Percentiles rank a stretch among this genome's conserved stretches.
Conservation (phyloP, 2,113 vertebrate species). For the Rhinichthys klamathensis region DNA sequence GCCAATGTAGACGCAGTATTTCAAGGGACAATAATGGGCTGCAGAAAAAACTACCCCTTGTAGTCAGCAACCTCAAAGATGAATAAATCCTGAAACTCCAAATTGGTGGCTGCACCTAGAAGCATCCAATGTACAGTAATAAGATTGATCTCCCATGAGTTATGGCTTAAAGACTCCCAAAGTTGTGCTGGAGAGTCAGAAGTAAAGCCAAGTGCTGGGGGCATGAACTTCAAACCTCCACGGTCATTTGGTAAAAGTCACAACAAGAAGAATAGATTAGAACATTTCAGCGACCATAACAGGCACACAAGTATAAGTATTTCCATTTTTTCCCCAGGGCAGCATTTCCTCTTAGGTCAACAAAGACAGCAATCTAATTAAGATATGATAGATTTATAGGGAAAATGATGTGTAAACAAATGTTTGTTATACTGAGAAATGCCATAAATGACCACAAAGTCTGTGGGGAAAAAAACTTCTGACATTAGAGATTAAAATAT, state of each 20-base stretch:
- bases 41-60: slow-evolving; percentile 18
- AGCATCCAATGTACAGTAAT: slow-evolving; percentile 46
- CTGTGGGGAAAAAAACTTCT: background rate
- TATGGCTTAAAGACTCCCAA: slow-evolving; percentile 47
- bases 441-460: background rate
- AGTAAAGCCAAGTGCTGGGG: background rate
- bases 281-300: slow-evolving; percentile 28
- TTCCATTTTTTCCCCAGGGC: background rate
- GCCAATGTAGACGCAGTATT: slow-evolving; percentile 42
- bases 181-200: slow-evolving; percentile 50
- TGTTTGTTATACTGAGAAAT: background rate
- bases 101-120: slow-evolving; percentile 48
- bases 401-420: background rate
- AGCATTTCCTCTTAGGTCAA: slow-evolving; percentile 2
- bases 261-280: slow-evolving; percentile 23
- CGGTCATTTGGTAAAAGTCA: slow-evolving; percentile 27
- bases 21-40: slow-evolving; percentile 48
- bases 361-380: slow-evolving; percentile 22
- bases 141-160: slow-evolving; percentile 55
- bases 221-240: background rate
- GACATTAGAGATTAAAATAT: too few species aligned
- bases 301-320: slow-evolving; percentile 3
- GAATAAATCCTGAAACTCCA: slow-evolving; percentile 51
- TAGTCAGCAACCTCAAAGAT: slow-evolving; percentile 31
- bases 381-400: slow-evolving; percentile 1